Evolutionary conservation across 1,140 invertebrate genomes (phyloP).

Genomic region (Amyelois transitella): DNA sequence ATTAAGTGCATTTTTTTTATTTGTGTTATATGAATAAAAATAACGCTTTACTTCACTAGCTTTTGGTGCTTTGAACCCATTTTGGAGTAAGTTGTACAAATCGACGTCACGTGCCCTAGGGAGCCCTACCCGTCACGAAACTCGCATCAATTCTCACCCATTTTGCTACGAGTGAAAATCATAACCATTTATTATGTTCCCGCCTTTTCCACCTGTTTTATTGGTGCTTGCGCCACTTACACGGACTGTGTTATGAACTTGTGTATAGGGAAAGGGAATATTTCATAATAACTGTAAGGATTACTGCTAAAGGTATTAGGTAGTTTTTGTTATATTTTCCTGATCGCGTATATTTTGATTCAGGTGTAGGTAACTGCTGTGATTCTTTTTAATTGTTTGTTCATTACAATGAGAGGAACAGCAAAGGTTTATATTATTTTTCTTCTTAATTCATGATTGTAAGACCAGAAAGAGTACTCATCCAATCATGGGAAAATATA

Average conservation of each 20-base stretch:
- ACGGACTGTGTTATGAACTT: not conserved
- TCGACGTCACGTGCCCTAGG: not conserved
- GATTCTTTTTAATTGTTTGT: too few relatives aligned
- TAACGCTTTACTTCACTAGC: too few relatives aligned
- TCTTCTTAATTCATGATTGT: too few relatives aligned
- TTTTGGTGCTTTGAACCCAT: too few relatives aligned
- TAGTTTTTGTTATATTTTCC: not conserved
- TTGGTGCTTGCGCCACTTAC: not conserved
- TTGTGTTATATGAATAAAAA: too few relatives aligned
- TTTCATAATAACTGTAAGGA: not conserved
- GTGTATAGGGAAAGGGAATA: not conserved
- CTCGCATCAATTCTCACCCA: not conserved
- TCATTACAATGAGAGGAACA: too few relatives aligned
- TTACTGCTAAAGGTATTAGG: not conserved
- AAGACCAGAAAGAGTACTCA: too few relatives aligned
- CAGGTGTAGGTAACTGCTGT: too few relatives aligned
- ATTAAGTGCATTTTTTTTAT: too few relatives aligned
- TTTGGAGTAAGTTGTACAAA: too few relatives aligned
- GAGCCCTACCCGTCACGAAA: not conserved
- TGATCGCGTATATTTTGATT: not conserved
- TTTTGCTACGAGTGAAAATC: not conserved
- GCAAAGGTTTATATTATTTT: too few relatives aligned
- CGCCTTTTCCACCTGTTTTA: not conserved
- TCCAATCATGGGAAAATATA: too few relatives aligned
- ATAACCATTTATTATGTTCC: not conserved